These are phyloP conservation scores for Solenodon paradoxus DNA, from an alignment of 2,113 vertebrate genomes.

Conservation along the genomic window DNA sequence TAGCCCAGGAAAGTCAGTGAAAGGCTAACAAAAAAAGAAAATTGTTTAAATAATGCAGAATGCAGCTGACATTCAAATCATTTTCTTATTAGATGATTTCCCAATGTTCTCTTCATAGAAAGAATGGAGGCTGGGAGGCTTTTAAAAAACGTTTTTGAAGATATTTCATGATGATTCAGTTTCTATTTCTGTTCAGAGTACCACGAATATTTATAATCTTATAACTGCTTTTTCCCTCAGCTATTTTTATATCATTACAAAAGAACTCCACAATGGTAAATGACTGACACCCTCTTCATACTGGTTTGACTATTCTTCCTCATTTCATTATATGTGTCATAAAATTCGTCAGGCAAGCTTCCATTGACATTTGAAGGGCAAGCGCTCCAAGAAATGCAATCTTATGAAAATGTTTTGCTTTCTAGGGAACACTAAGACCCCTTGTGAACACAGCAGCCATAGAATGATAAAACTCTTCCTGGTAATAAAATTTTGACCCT, in stretches of 20 bases:
- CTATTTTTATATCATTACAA: conserved; percentile 54
- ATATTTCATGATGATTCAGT: conserved; percentile 62
- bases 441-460: background rate
- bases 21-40: background rate
- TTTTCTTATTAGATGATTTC: conserved; percentile 48
- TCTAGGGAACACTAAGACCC: background rate
- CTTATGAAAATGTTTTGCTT: background rate
- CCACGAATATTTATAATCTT: conserved; percentile 53
- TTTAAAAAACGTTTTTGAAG: conserved; percentile 22
- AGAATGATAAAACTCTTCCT: background rate
- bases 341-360: background rate
- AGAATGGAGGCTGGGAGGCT: background rate
- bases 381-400: background rate
- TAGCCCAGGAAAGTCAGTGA: background rate
- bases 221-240: background rate
- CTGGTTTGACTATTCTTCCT: background rate
- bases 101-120: background rate
- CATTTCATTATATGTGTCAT: conserved; percentile 30
- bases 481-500: background rate
- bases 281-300: conserved; percentile 5
- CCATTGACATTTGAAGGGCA: background rate
- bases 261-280: conserved; percentile 50
- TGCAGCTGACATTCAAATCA: conserved; percentile 30
- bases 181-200: conserved; percentile 62
- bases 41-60: conserved; percentile 44